Base-by-base conservation (phyloP, 2,888 invertebrate genomes). In the Conchocele bisecta region DNA sequence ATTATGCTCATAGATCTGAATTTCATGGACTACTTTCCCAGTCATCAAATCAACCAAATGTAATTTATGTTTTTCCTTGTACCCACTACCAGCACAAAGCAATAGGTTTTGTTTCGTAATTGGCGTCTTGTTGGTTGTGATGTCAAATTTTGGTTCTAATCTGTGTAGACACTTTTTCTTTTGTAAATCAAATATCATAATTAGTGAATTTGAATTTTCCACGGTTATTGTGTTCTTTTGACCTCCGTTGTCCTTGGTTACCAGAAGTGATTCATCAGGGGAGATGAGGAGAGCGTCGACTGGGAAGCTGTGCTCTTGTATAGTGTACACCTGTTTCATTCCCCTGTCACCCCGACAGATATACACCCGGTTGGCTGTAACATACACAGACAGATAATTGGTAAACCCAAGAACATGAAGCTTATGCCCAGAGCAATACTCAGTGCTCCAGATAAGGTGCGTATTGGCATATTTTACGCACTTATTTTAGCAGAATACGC, bases 211-310 rank as follows among this genome's bases (percentile, higher is more conserved):
- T n/a, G n/a, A n/a, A n/a, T n/a, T n/a, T n/a, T n/a, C n/a, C n/a
- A n/a, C n/a, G n/a, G n/a, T n/a, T n/a, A n/a, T n/a, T n/a, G n/a
- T n/a, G n/a, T n/a, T n/a, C n/a, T n/a, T n/a, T n/a, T n/a, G n/a
- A n/a, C n/a, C n/a, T n/a, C n/a, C n/a, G n/a, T n/a, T 44, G 20
- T 58, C 70, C 20, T 51, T 50, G 2, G 75, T 57, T 9, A 72
- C 39, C 1, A 79, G 70, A 20, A 79, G 46, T 54, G 66, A 53
- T 24, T 79, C 79, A 61, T 82, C 79, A 72, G 80, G 77, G 50
- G 82, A 81, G 61, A 79, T 75, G 57, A 71, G 29, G 24, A 81
- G 7, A 20, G 48, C 29, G n/a, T 31, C 41, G 2, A 74, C 59
- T 31, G 31, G 24, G 3, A 41, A 13, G 5, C 46, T n/a, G 26